A percentile compares a stretch with the other conserved stretches of the same genome.
These are phyloP conservation scores for Arnoldichthys spilopterus DNA, from an alignment of 2,797 vertebrate genomes.

Conservation along the genomic window DNA sequence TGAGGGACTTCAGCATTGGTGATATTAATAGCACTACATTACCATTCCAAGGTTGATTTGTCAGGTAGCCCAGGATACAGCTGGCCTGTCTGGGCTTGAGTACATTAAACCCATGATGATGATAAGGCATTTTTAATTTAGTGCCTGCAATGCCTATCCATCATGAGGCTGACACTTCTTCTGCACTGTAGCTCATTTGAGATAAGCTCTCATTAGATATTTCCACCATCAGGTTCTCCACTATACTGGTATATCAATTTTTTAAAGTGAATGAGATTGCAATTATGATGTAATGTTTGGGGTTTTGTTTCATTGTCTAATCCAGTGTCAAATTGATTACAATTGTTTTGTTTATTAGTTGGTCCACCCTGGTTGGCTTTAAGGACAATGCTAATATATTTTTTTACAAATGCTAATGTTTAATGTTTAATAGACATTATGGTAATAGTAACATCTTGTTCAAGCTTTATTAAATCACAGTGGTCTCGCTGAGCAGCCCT, in stretches of 20 bases:
- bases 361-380: not conserved
- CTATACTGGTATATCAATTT: slow-evolving; percentile 66
- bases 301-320: slow-evolving; percentile 9
- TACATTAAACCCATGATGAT: not conserved
- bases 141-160: slow-evolving; percentile 23
- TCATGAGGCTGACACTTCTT: slow-evolving; percentile 59
- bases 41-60: not conserved
- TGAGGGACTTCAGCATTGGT: not conserved
- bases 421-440: not conserved
- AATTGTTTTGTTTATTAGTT: not conserved
- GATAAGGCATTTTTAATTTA: slow-evolving; percentile 26
- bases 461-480: not conserved
- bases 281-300: slow-evolving; percentile 10
- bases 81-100: too few relatives aligned
- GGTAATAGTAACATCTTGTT: not conserved
- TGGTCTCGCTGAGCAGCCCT: not conserved
- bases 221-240: slow-evolving; percentile 70
- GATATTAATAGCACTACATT: not conserved
- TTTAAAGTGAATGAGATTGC: slow-evolving; percentile 25
- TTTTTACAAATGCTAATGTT: not conserved
- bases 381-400: not conserved
- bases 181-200: slow-evolving; percentile 65
- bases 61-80: not conserved
- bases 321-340: not conserved
- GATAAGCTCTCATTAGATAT: slow-evolving; percentile 76